A percentile compares a stretch with the other conserved stretches of the same genome.
Evolutionary conservation across 2,797 vertebrate genomes (phyloP).

Genomic region (Hozukius guyotensis): DNA sequence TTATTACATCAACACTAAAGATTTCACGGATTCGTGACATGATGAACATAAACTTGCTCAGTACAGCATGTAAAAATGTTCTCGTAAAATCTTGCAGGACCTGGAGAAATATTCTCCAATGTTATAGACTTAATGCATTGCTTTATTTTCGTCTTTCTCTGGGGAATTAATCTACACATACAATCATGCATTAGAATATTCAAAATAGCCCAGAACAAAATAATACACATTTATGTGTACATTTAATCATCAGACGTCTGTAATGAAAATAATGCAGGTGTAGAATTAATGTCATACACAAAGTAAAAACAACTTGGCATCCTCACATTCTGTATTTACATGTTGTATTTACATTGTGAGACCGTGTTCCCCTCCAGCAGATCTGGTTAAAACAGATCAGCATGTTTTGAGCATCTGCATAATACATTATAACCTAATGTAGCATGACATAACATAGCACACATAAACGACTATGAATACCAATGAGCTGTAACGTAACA

Average conservation of each 20-base stretch:
- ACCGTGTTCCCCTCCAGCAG: background rate
- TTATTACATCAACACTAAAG: background rate
- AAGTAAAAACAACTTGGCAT: background rate
- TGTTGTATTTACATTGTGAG: background rate
- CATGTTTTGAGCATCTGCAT: slow-evolving; percentile 42
- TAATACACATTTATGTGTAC: background rate
- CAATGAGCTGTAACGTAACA: slow-evolving; percentile 29
- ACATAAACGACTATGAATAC: slow-evolving; percentile 19
- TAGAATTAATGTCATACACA: background rate
- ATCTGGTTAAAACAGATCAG: slow-evolving; percentile 45
- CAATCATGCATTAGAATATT: background rate
- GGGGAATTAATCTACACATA: background rate
- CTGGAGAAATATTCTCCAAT: background rate
- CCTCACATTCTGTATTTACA: background rate
- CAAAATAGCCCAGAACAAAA: background rate
- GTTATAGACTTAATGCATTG: background rate
- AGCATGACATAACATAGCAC: slow-evolving; percentile 23
- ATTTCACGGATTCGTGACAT: background rate
- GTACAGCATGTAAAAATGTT: background rate
- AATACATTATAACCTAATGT: slow-evolving; percentile 51
- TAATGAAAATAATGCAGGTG: background rate
- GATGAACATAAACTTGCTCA: background rate
- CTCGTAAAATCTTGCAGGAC: background rate
- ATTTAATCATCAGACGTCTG: background rate
- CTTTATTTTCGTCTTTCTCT: background rate